These are phyloP conservation scores for Calidris pygmaea DNA, from an alignment of 2,113 vertebrate species.

Conservation along the genomic window DNA sequence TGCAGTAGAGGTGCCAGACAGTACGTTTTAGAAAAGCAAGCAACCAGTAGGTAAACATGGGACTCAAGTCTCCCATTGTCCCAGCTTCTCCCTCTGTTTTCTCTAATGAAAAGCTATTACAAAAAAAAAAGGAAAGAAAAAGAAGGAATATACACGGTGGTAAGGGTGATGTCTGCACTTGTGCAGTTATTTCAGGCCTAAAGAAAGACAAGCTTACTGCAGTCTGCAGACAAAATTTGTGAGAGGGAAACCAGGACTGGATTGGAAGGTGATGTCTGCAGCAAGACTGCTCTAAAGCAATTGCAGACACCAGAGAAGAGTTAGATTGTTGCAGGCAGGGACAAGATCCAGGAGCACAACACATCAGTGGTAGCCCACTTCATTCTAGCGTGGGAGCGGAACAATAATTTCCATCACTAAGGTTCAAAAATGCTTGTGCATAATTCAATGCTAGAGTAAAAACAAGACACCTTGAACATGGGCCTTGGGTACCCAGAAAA, in stretches of 20 bases:
- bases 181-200: background rate
- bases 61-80: accelerated
- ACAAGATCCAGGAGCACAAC: background rate
- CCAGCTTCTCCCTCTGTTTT: background rate
- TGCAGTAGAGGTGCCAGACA: background rate
- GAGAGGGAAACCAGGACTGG: background rate
- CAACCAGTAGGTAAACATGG: background rate
- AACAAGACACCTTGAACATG: background rate
- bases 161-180: background rate
- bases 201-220: background rate
- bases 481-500: background rate
- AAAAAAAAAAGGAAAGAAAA: background rate
- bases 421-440: background rate
- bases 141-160: background rate
- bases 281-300: background rate
- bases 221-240: accelerated
- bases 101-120: background rate
- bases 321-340: background rate
- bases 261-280: background rate
- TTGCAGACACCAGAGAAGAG: background rate
- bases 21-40: background rate
- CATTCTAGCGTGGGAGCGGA: background rate
- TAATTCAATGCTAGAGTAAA: background rate
- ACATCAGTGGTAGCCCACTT: background rate
- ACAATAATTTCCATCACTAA: background rate